Percentiles rank a stretch among this genome's conserved stretches.
Conservation (phyloP, 92 coral and sea anemone genomes). For the Phymanthus crucifer region DNA sequence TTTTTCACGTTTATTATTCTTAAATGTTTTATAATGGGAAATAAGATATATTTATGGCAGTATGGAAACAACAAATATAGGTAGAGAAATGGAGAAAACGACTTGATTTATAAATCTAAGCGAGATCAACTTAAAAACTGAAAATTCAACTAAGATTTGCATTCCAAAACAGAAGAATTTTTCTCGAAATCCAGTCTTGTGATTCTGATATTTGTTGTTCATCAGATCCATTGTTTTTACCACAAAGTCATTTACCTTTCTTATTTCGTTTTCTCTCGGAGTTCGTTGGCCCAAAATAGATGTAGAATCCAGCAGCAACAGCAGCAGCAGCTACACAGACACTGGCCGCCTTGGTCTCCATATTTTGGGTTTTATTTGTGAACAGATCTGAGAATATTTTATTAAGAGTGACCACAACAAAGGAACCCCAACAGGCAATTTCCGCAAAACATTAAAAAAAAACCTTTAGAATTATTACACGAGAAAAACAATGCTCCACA, state of each 20-base stretch:
- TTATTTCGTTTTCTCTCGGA: constrained; percentile 45
- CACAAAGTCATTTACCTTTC: constrained; percentile 43
- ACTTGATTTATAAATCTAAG: background rate
- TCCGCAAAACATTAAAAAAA: no score
- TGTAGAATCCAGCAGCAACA: constrained; percentile 75
- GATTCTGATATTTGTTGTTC: background rate
- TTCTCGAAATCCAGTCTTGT: background rate
- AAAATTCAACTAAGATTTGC: background rate
- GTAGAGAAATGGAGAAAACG: background rate
- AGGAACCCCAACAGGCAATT: constrained; percentile 5
- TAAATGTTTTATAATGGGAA: background rate
- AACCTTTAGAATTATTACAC: no score
- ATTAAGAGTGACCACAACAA: background rate
- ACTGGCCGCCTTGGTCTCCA: constrained; percentile 66
- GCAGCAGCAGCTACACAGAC: constrained; percentile 77
- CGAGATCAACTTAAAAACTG: background rate
- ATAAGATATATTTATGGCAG: background rate
- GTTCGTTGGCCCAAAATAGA: constrained; percentile 66
- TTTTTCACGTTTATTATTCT: background rate
- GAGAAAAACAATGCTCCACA: no score
- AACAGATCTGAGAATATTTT: constrained; percentile 24
- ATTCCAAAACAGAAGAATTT: constrained; percentile 8
- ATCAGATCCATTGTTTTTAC: background rate
- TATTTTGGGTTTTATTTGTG: constrained; percentile 21
- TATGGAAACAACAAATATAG: background rate